Percentiles rank a stretch among this genome's conserved stretches.
Evolutionary conservation across 2,113 vertebrate species (phyloP).

Genomic region (Hippocampus abdominalis): DNA sequence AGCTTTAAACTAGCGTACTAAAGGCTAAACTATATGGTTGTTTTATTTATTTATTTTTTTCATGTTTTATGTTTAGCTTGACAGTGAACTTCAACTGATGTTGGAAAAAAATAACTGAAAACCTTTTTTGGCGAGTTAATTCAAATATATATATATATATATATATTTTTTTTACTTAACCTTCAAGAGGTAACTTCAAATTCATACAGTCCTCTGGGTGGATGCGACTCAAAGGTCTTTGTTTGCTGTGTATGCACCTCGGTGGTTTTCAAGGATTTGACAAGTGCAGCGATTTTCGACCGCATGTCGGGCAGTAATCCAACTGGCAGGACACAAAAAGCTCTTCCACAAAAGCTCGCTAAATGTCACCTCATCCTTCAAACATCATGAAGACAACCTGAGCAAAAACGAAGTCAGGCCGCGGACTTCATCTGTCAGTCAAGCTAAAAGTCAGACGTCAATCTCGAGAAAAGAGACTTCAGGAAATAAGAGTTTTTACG

Average conservation of each 20-base stretch:
- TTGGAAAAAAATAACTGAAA: too few relatives aligned
- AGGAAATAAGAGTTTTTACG: constrained; percentile 7
- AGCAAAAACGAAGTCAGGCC: not conserved
- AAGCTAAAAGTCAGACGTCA: not conserved
- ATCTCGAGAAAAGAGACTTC: not conserved
- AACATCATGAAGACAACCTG: constrained; percentile 11
- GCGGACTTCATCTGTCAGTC: constrained; percentile 14
- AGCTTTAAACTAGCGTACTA: too few relatives aligned
- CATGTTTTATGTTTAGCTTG: too few relatives aligned
- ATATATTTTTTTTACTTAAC: not conserved
- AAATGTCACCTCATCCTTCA: constrained; percentile 9
- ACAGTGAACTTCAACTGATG: too few relatives aligned
- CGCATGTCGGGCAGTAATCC: constrained; percentile 9
- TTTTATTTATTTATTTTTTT: too few relatives aligned
- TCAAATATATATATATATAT: too few relatives aligned
- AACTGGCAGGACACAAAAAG: not conserved
- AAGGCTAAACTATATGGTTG: too few relatives aligned
- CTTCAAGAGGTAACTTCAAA: constrained; percentile 5
- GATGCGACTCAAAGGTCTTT: constrained; percentile 19
- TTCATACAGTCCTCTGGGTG: constrained; percentile 38
- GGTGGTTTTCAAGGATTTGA: constrained; percentile 37
- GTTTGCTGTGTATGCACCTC: constrained; percentile 41
- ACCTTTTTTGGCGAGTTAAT: too few relatives aligned
- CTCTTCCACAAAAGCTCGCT: constrained; percentile 20
- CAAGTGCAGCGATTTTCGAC: constrained; percentile 4